Percentiles rank a stretch among this genome's conserved stretches.
Evolutionary conservation across 1,140 invertebrate species (phyloP).

Genomic region (Solenopsis fugax): DNA sequence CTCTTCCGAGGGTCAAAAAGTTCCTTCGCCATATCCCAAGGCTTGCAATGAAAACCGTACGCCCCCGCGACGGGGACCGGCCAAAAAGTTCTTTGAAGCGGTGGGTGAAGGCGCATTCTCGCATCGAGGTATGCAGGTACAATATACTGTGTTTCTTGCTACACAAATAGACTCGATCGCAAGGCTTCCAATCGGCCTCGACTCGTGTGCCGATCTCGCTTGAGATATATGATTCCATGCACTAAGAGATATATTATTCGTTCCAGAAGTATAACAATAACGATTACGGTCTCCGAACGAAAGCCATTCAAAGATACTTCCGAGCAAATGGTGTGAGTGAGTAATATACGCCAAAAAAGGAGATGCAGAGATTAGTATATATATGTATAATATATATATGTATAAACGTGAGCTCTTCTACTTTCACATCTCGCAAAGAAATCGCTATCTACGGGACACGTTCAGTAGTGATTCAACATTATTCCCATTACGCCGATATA

Average conservation of each 20-base stretch:
- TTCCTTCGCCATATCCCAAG: conserved; percentile 51
- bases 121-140: conserved; percentile 64
- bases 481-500: conserved; percentile 19
- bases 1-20: conserved; percentile 38
- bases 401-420: conserved; percentile 64
- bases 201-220: conserved; percentile 61
- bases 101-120: conserved; percentile 67
- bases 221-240: conserved; percentile 69
- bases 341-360: conserved; percentile 70
- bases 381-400: conserved; percentile 42
- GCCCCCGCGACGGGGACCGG: conserved; percentile 12
- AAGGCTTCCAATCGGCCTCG: conserved; percentile 47
- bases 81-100: conserved; percentile 61
- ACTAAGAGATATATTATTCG: conserved; percentile 75
- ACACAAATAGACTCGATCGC: conserved; percentile 72
- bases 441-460: conserved; percentile 63
- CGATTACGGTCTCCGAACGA: conserved; percentile 68
- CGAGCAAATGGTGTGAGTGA: conserved; percentile 69
- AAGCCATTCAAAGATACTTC: conserved; percentile 73
- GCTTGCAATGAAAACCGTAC: conserved; percentile 39
- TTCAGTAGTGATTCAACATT: conserved; percentile 37
- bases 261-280: conserved; percentile 73
- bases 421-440: conserved; percentile 48
- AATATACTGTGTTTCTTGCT: conserved; percentile 67
- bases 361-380: conserved; percentile 73